Base-by-base conservation (phyloP, 2,113 vertebrate genomes). In the Peromyscus polionotus region DNA sequence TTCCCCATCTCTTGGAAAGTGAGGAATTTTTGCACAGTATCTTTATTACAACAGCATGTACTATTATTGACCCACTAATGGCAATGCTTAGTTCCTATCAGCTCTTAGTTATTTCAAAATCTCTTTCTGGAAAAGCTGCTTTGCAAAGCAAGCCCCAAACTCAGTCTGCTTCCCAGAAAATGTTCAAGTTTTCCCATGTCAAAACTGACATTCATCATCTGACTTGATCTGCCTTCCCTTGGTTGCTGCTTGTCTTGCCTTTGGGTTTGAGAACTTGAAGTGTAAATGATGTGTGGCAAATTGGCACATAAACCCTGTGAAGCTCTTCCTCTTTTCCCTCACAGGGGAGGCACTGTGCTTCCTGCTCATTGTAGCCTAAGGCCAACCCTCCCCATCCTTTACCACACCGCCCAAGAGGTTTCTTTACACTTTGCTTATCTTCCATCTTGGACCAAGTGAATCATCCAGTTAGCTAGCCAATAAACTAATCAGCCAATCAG, bases 241-340 rank as follows among this genome's bases (percentile, higher is more conserved):
- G n/a, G 75, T 10, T 88, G 95, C 83, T 17, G 19, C n/a, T n/a
- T 83, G 81, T 67, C 77, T 91, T 45, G 80, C 57, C 84, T 65
- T 70, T 59, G 75, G 33, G n/a, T 51, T 93, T 85, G 73, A 95
- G 88, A 76, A 77, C 54, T 77, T 91, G 42, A 76, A 63, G 59
- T 45, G 4, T 48, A 68, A 93, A 85, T 26, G 73, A 16, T 22
- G 42, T 67, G 54, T 61, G 77, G 73, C 85, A 73, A 57, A 39
- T 88, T 76, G 79, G 91, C 36, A 80, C 72, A 54, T 45, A 70
- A 79, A 33, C 73, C 39, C 87, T 36, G 42, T 31, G 0, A 11
- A 61, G 59, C 19, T 14, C 81, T 79, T 20, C 12, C 39, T 84
- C 57, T 17, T 63, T 19, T 79, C 31, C 73, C 63, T 76, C 28